Conservation (phyloP, 1,140 invertebrate genomes). For the Plutomurus gul region DNA sequence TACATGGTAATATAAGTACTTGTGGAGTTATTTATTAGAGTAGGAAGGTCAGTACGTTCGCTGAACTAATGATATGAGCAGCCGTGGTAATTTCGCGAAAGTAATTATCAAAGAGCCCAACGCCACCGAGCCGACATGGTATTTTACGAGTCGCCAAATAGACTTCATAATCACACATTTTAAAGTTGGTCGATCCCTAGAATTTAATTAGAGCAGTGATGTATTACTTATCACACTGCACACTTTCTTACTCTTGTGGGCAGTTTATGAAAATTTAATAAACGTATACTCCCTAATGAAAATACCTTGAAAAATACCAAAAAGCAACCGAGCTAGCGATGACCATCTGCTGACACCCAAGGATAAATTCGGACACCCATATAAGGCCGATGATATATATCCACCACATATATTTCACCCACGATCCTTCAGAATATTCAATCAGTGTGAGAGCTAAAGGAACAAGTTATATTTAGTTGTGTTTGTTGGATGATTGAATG, state of each 20-base stretch:
- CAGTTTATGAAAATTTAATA: neutral
- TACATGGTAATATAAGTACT: constrained; percentile 91
- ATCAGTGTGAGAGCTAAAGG: constrained; percentile 66
- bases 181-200: constrained; percentile 62
- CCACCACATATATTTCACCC: constrained; percentile 89
- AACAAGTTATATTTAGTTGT: too few relatives aligned
- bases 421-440: constrained; percentile 70
- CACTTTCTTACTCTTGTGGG: neutral
- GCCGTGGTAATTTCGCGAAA: constrained; percentile 82
- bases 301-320: constrained; percentile 83
- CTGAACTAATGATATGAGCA: constrained; percentile 82
- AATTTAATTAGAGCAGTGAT: neutral
- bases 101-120: constrained; percentile 89
- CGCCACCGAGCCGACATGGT: constrained; percentile 88
- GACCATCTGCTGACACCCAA: constrained; percentile 88
- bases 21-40: constrained; percentile 61
- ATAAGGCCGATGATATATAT: constrained; percentile 84
- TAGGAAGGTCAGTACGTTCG: constrained; percentile 70
- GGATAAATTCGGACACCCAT: constrained; percentile 88
- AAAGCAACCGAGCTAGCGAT: constrained; percentile 83
- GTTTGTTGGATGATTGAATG: too few relatives aligned
- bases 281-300: neutral
- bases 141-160: constrained; percentile 71
- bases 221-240: neutral
- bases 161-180: constrained; percentile 55